Evolutionary conservation across 2,113 vertebrate genomes (phyloP).

Genomic region (Perca fluviatilis): DNA sequence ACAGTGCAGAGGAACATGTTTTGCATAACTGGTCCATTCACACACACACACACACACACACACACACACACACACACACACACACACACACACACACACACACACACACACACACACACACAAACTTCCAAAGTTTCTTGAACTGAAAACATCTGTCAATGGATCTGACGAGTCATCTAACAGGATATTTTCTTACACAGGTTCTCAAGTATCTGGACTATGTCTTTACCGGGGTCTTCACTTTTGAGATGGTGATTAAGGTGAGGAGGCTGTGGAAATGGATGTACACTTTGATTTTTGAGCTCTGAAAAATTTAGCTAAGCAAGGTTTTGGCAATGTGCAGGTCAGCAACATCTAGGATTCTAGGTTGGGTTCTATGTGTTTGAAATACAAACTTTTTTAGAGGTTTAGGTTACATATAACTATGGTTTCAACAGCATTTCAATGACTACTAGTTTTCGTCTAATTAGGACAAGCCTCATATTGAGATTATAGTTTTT

Average conservation of each 20-base stretch:
- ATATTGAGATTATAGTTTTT: background rate
- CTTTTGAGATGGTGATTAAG: constrained; percentile 99
- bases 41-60: constrained; percentile 4
- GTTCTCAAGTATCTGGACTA: constrained; percentile 98
- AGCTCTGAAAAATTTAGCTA: background rate
- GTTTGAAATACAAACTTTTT: background rate
- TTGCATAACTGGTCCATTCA: constrained; percentile 19
- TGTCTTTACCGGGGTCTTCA: constrained; percentile 98
- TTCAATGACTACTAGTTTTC: background rate
- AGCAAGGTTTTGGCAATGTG: background rate
- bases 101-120: constrained; percentile 1
- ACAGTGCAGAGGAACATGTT: constrained; percentile 32
- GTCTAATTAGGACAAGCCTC: background rate
- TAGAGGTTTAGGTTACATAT: background rate
- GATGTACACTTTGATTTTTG: background rate
- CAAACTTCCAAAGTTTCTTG: constrained; percentile 1
- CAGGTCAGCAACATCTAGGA: background rate
- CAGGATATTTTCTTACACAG: constrained; percentile 72
- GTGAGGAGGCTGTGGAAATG: constrained; percentile 78
- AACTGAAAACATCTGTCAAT: constrained; percentile 20
- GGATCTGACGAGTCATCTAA: constrained; percentile 18
- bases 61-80: background rate
- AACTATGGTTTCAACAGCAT: background rate
- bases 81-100: background rate
- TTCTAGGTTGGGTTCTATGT: background rate